Conservation (phyloP, 2,888 invertebrate genomes). For the Meiosimyza decipiens region DNA sequence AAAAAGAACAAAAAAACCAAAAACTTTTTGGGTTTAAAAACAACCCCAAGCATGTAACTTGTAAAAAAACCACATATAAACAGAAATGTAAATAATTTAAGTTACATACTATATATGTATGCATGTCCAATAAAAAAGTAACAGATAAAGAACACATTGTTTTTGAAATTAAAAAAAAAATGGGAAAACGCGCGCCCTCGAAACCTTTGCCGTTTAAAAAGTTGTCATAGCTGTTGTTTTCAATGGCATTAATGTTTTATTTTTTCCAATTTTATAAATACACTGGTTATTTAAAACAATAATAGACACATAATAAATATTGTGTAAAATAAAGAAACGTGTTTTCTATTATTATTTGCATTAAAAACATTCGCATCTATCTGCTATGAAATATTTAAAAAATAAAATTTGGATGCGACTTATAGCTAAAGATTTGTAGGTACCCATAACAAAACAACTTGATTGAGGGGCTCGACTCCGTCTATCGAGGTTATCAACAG, state of each 20-base stretch:
- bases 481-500: constrained; percentile 8
- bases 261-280: neutral
- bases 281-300: neutral
- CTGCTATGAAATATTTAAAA: neutral
- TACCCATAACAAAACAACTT: neutral
- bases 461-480: constrained; percentile 8
- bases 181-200: neutral
- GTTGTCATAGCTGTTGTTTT: neutral
- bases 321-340: neutral
- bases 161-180: too few species aligned
- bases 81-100: too few species aligned
- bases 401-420: neutral
- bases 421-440: neutral
- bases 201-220: neutral
- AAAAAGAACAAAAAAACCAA: too few species aligned
- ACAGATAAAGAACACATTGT: too few species aligned
- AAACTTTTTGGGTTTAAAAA: too few species aligned
- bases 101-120: too few species aligned
- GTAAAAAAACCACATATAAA: too few species aligned
- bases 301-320: too few species aligned
- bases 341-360: neutral
- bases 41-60: too few species aligned
- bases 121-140: too few species aligned
- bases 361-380: neutral
- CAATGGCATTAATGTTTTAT: too few species aligned